A percentile compares a stretch with the other conserved stretches of the same genome.
phyloP scores from a whole-genome alignment of 2,113 vertebrate genomes.

The Willisornis vidua region DNA sequence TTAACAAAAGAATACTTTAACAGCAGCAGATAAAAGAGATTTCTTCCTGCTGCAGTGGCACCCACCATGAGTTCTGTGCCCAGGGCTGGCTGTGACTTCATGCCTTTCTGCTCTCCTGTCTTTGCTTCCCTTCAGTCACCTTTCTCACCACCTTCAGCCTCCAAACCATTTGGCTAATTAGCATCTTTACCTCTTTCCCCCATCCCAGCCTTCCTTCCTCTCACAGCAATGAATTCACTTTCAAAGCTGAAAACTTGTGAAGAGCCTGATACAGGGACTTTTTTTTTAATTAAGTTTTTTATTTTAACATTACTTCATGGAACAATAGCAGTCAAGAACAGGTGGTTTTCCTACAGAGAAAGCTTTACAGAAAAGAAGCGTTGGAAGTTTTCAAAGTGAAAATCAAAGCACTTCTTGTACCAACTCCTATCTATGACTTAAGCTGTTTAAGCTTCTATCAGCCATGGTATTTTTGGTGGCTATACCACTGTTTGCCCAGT shows the following conservation, averaged over 20 bases:
- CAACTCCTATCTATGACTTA: neutral
- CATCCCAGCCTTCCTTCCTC: neutral
- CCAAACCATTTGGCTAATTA: neutral
- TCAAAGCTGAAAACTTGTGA: neutral
- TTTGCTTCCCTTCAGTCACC: neutral
- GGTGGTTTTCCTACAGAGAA: neutral
- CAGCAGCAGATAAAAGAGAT: neutral
- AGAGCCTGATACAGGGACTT: neutral
- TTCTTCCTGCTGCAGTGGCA: neutral
- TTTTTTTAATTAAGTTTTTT: neutral
- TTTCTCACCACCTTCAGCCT: neutral
- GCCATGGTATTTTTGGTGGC: neutral
- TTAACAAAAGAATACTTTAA: neutral
- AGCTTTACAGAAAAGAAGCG: neutral
- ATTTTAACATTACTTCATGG: neutral
- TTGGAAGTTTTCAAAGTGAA: neutral
- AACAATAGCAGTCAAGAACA: neutral
- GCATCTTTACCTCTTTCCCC: neutral
- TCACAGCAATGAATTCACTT: neutral
- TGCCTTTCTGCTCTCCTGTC: neutral
- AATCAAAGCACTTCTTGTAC: neutral
- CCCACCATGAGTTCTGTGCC: no score
- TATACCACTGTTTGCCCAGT: neutral
- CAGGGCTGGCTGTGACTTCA: neutral
- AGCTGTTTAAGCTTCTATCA: neutral